Base-by-base conservation (phyloP, 2,113 vertebrate species). In the Ptilonorhynchus violaceus region DNA sequence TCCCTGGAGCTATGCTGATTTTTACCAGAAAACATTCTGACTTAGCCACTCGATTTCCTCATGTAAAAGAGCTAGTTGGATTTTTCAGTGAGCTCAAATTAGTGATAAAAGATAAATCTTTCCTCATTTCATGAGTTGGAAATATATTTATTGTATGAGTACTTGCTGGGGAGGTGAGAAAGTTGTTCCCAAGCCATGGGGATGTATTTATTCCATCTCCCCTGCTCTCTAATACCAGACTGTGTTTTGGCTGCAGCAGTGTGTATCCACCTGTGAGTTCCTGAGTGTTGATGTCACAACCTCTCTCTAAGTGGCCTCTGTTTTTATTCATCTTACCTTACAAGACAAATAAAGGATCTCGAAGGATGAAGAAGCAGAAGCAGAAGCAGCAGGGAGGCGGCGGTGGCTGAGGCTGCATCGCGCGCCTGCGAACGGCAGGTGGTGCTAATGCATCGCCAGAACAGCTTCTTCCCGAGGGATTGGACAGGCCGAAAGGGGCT, bases 1-100 rank as follows among this genome's bases (percentile, higher is more conserved):
- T 94, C 91, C 86, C 91, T 89, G 86, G 83, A 91, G 92, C 83
- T 92, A 47, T 85, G 89, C 83, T 94, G 86, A 87, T 94, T 94
- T 95, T 93, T 58, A 82, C 86, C 86, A 87, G 92, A 63, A 66
- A 70, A 18, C 3, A 14, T 72, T 94, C 85, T 78, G 83, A 91
- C 56, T 79, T 89, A 89, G 60, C 53, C 73, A 68, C 78, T 87
- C 2, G 1, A 68, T 92, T 95, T 96, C 77, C 28, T 81, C 82
- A 68, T 72, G 73, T 70, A 86, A 93, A 94, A 88, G 49, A 91
- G 68, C 14, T 76, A 35, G 52, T 15, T 44, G 67, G 44, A 60
- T 93, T 89, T 84, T 94, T 89, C 83, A 76, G 52, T 50, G 76
- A 88, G 53, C 44, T 86, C 92, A 68, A 87, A 84, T 89, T 87